A percentile compares a stretch with the other conserved stretches of the same genome.
phyloP scores from a whole-genome alignment of 53 echinoderm and acorn worm genomes.

The Astropecten irregularis region DNA sequence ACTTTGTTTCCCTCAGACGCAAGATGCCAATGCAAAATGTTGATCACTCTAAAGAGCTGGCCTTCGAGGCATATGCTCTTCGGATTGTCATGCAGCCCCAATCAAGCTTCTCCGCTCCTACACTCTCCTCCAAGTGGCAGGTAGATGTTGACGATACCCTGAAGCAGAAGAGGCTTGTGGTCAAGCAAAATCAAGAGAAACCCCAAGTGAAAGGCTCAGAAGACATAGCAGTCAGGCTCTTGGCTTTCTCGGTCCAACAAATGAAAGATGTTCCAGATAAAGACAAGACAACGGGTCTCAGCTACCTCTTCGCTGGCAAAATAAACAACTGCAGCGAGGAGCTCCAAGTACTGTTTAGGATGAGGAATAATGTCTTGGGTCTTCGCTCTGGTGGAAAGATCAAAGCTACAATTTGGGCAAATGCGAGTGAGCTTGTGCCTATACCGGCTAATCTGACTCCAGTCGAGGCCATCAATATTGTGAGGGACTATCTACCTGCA shows the following conservation, averaged over 20 bases:
- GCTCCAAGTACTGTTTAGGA: constrained; percentile 88
- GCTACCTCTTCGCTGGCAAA: constrained; percentile 85
- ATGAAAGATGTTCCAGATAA: constrained; percentile 71
- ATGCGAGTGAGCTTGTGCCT: constrained; percentile 87
- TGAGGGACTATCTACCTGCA: constrained; percentile 92
- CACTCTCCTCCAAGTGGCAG: constrained; percentile 87
- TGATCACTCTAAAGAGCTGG: constrained; percentile 78
- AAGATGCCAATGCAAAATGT: constrained; percentile 82
- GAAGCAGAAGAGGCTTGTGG: constrained; percentile 82
- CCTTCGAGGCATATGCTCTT: constrained; percentile 80
- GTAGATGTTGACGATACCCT: constrained; percentile 83
- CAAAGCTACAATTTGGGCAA: constrained; percentile 75
- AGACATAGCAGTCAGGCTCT: constrained; percentile 82
- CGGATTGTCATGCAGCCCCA: constrained; percentile 88
- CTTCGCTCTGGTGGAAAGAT: constrained; percentile 74
- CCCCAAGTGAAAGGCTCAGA: constrained; percentile 50
- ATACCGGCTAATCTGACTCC: constrained; percentile 87
- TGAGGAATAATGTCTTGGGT: constrained; percentile 86
- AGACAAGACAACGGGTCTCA: constrained; percentile 65
- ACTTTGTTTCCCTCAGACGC: constrained; percentile 83
- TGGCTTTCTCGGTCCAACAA: constrained; percentile 88
- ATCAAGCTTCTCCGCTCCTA: constrained; percentile 97
- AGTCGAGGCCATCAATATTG: constrained; percentile 90
- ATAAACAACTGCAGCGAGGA: constrained; percentile 91
- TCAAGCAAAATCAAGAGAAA: constrained; percentile 88